A percentile compares a stretch with the other conserved stretches of the same genome.
phyloP scores from a whole-genome alignment of 2,797 vertebrate genomes.

The Lithobates pipiens region DNA sequence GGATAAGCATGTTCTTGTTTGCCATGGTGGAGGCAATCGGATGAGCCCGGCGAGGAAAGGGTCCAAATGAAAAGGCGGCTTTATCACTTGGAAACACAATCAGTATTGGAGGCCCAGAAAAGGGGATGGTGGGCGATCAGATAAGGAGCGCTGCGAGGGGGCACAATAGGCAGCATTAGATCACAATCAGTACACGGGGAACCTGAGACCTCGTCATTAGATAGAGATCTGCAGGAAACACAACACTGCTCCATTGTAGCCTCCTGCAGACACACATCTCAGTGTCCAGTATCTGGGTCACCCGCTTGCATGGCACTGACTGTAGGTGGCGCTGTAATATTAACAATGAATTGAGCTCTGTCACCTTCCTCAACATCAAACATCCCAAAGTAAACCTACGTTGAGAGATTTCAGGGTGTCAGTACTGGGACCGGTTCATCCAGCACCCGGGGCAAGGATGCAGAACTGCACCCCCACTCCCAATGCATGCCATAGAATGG shows the following conservation, averaged over 20 bases:
- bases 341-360: background rate
- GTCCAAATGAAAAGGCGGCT: constrained; percentile 13
- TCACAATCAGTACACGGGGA: constrained; percentile 49
- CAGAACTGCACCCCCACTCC: no score
- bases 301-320: constrained; percentile 3
- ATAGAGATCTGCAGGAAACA: constrained; percentile 52
- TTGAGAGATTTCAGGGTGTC: background rate
- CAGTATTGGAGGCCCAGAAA: background rate
- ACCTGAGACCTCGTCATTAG: constrained; percentile 59
- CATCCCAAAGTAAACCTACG: background rate
- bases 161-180: constrained; percentile 48
- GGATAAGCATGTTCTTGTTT: background rate
- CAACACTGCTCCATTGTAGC: constrained; percentile 50
- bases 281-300: constrained; percentile 47
- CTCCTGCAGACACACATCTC: constrained; percentile 7
- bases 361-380: background rate
- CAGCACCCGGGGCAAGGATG: no score
- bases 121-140: constrained; percentile 31
- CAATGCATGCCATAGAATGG: no score
- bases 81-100: constrained; percentile 49
- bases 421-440: no score
- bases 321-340: constrained; percentile 39
- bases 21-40: background rate
- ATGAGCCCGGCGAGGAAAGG: constrained; percentile 13
- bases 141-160: constrained; percentile 15